phyloP scores from a whole-genome alignment of 1,140 invertebrate genomes.

The Anastrepha ludens region DNA sequence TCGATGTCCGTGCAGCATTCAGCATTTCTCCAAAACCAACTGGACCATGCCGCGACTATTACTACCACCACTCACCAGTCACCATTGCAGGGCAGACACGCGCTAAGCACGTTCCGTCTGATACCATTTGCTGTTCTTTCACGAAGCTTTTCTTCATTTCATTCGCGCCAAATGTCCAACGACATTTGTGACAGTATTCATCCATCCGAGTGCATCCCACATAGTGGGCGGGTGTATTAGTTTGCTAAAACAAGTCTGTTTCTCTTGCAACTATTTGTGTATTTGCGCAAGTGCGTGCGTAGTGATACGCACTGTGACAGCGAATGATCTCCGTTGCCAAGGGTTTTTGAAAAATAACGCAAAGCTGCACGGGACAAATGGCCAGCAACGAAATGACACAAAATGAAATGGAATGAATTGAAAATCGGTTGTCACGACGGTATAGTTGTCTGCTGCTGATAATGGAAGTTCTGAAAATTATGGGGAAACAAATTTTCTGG shows the following conservation, averaged over 20 bases:
- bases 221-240: slow-evolving; percentile 28
- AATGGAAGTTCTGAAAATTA: too few relatives aligned
- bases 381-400: slow-evolving; percentile 48
- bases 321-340: slow-evolving; percentile 43
- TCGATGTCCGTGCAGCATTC: background rate
- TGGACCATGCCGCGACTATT: too few relatives aligned
- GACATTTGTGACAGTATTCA: slow-evolving; percentile 48
- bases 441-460: too few relatives aligned
- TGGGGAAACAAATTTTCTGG: too few relatives aligned
- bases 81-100: background rate
- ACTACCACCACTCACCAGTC: background rate
- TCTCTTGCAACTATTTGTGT: background rate
- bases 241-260: background rate
- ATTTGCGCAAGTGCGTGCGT: background rate
- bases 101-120: background rate
- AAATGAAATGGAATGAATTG: slow-evolving; percentile 46
- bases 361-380: slow-evolving; percentile 23
- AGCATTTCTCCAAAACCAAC: too few relatives aligned
- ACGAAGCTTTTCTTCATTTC: slow-evolving; percentile 35
- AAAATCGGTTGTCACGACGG: slow-evolving; percentile 30
- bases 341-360: slow-evolving; percentile 34
- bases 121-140: background rate
- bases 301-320: slow-evolving; percentile 37
- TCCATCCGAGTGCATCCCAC: slow-evolving; percentile 10
- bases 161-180: background rate